Percentiles rank a stretch among this genome's conserved stretches.
These are phyloP conservation scores for Hyla sarda DNA, from an alignment of 2,113 vertebrate species.

Conservation along the genomic window DNA sequence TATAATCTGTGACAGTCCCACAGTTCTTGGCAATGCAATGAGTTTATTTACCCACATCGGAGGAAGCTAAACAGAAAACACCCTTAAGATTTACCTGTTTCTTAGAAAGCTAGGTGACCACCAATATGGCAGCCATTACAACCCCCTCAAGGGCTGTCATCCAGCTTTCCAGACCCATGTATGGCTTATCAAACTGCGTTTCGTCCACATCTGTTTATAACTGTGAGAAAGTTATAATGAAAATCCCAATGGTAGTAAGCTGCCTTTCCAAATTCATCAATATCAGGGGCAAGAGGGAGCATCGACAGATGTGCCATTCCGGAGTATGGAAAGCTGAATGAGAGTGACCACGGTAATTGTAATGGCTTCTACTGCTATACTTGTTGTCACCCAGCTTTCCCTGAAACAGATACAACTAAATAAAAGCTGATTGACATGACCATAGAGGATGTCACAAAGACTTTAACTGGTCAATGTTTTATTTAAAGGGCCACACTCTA, in stretches of 20 bases:
- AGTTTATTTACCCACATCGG: too few relatives aligned
- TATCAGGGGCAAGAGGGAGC: too few relatives aligned
- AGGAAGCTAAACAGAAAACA: too few relatives aligned
- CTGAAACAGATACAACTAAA: background rate
- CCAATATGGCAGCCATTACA: background rate
- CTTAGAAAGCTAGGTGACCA: background rate
- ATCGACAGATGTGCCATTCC: background rate
- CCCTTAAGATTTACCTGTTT: too few relatives aligned
- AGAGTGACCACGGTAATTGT: background rate
- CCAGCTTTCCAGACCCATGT: background rate
- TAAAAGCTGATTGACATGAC: background rate
- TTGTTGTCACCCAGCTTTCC: background rate
- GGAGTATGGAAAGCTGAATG: background rate
- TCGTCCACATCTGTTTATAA: too few relatives aligned
- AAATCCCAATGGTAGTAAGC: too few relatives aligned
- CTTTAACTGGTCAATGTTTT: background rate
- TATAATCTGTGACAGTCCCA: background rate
- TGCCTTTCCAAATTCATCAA: too few relatives aligned
- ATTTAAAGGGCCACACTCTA: background rate
- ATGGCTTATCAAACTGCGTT: background rate
- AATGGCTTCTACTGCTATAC: background rate
- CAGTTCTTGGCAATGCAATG: background rate
- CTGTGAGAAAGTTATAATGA: too few relatives aligned
- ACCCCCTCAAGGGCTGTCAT: background rate
- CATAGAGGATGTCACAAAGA: background rate